Conservation (phyloP, 2,797 vertebrate genomes). For the Myoxocephalus aenaeus region DNA sequence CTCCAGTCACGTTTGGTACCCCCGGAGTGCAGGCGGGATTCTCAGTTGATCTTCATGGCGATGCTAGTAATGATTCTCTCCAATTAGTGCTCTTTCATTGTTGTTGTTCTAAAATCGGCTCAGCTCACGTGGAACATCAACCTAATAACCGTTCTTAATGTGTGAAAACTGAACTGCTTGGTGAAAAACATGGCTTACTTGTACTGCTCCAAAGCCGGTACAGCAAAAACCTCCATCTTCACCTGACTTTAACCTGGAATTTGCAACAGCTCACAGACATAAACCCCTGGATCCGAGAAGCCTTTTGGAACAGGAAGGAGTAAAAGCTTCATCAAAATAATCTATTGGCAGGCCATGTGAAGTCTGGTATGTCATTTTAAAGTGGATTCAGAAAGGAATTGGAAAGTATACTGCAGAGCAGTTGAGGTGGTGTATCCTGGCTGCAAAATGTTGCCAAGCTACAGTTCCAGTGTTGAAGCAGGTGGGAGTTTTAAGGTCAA, state of each 20-base stretch:
- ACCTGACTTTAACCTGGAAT: conserved; percentile 9
- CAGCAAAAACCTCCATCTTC: not conserved
- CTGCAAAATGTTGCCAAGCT: conserved; percentile 4
- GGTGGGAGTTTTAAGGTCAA: not conserved
- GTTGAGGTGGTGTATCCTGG: not conserved
- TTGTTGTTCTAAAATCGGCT: not conserved
- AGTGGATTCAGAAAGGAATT: conserved; percentile 13
- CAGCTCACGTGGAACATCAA: not conserved
- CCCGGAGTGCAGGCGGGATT: not conserved
- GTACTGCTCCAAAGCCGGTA: not conserved
- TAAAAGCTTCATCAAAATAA: not conserved
- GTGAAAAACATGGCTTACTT: not conserved
- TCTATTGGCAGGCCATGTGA: too few relatives aligned
- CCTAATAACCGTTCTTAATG: not conserved
- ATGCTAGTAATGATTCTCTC: not conserved
- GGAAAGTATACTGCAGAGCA: not conserved
- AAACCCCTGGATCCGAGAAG: not conserved
- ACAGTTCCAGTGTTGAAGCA: not conserved
- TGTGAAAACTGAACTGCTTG: not conserved
- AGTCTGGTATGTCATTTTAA: conserved; percentile 16
- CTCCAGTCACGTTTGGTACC: not conserved
- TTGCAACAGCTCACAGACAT: not conserved
- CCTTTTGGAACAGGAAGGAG: conserved; percentile 7
- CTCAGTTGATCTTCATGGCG: not conserved
- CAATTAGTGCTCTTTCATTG: not conserved